Percentiles rank a stretch among this genome's conserved stretches.
Conservation (phyloP, 2,888 invertebrate genomes). For the Abrostola tripartita region DNA sequence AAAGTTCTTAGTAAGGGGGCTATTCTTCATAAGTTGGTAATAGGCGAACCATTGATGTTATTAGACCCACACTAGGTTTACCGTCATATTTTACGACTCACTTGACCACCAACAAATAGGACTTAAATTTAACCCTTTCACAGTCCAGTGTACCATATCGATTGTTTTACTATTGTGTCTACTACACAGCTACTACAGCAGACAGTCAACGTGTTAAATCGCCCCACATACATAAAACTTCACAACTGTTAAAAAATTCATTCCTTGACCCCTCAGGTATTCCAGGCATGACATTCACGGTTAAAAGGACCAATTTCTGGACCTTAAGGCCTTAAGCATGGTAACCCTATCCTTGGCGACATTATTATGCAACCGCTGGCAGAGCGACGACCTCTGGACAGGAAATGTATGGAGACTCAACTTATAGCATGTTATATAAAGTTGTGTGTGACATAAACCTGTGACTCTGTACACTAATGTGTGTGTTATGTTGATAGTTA, state of each 20-base stretch:
- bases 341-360: slow-evolving; percentile 39
- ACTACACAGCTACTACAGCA: too few species aligned
- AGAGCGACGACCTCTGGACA: slow-evolving; percentile 54
- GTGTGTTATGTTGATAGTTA: background rate
- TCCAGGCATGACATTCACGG: slow-evolving; percentile 2
- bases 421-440: slow-evolving; percentile 30
- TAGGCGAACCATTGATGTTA: too few species aligned
- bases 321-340: slow-evolving; percentile 3
- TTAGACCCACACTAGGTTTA: too few species aligned
- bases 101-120: too few species aligned
- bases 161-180: too few species aligned
- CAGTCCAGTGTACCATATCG: too few species aligned
- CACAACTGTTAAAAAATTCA: background rate
- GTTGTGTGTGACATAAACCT: slow-evolving; percentile 11
- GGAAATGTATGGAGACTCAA: slow-evolving; percentile 46
- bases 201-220: too few species aligned
- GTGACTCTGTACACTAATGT: background rate
- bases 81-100: too few species aligned
- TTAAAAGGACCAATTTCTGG: slow-evolving; percentile 6
- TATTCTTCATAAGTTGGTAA: too few species aligned
- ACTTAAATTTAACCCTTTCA: too few species aligned
- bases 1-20: too few species aligned
- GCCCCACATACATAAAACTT: background rate
- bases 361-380: slow-evolving; percentile 59
- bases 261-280: background rate